A percentile compares a stretch with the other conserved stretches of the same genome.
Evolutionary conservation across 2,797 vertebrate genomes (phyloP).

Genomic region (Chaetodon trifasciatus): DNA sequence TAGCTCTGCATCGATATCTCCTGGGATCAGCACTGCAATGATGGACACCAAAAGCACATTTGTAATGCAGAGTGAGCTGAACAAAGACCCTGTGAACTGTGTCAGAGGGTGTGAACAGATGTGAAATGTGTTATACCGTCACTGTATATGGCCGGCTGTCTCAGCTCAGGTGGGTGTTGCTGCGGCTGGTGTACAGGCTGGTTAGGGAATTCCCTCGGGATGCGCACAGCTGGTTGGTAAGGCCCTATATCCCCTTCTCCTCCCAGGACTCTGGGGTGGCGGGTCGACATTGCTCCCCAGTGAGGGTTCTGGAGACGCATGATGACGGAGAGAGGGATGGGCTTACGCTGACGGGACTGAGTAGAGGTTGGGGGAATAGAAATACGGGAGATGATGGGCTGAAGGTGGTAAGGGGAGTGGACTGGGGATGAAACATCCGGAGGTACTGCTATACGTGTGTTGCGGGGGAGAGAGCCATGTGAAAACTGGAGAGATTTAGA

Average conservation of each 20-base stretch:
- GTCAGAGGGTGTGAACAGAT: not conserved
- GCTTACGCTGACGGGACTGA: constrained; percentile 77
- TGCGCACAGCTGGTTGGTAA: constrained; percentile 55
- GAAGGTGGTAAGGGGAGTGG: constrained; percentile 79
- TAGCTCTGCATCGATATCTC: constrained; percentile 83
- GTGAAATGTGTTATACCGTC: constrained; percentile 76
- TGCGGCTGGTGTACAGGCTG: constrained; percentile 40
- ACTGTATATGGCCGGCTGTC: constrained; percentile 73
- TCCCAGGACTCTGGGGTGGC: constrained; percentile 39
- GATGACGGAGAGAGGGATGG: constrained; percentile 93
- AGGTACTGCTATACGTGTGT: constrained; percentile 70
- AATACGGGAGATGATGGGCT: constrained; percentile 90
- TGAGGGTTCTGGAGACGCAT: constrained; percentile 92
- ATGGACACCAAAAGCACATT: constrained; percentile 21
- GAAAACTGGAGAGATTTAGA: constrained; percentile 51
- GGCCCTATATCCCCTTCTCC: constrained; percentile 54
- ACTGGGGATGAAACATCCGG: constrained; percentile 76
- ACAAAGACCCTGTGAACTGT: not conserved
- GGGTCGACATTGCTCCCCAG: constrained; percentile 68
- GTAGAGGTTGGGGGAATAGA: constrained; percentile 86
- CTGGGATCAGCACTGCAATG: constrained; percentile 74
- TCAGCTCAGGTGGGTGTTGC: constrained; percentile 70
- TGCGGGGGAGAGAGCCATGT: constrained; percentile 76
- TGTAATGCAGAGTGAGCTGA: not conserved
- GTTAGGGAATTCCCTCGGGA: constrained; percentile 63